Conservation (phyloP, 2,888 invertebrate species). For the Aspidapion aeneum region DNA sequence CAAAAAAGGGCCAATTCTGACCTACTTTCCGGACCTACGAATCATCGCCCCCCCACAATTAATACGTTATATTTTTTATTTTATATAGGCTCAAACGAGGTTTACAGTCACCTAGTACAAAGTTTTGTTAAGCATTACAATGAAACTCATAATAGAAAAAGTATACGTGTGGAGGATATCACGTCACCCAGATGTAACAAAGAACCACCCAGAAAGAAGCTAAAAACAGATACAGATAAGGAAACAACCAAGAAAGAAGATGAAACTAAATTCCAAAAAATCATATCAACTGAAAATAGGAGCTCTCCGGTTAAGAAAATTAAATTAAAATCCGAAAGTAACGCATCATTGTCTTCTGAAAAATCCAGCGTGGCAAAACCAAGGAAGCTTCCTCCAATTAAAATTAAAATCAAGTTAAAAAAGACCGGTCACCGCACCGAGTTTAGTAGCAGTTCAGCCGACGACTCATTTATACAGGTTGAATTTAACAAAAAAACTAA, state of each 20-base stretch:
- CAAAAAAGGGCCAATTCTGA: too few relatives aligned
- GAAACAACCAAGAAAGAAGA: not conserved
- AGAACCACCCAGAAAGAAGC: conserved; percentile 48
- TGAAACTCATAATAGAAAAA: not conserved
- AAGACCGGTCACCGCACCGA: not conserved
- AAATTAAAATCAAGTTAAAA: conserved; percentile 10
- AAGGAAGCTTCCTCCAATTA: not conserved
- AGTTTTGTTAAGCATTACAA: not conserved
- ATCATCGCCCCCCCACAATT: too few relatives aligned
- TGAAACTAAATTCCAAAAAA: too few relatives aligned
- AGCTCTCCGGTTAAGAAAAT: not conserved
- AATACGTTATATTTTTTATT: too few relatives aligned
- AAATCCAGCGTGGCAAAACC: not conserved
- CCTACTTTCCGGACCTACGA: too few relatives aligned
- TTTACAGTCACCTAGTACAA: not conserved
- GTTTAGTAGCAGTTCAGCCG: not conserved
- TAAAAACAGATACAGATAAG: not conserved
- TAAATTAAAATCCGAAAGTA: not conserved
- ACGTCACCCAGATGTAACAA: conserved; percentile 39
- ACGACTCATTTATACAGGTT: not conserved
- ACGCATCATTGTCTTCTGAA: conserved; percentile 40
- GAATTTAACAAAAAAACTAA: not conserved
- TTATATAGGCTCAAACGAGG: not conserved
- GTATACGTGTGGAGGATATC: not conserved
- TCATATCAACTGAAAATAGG: too few relatives aligned